These are phyloP conservation scores for Erebia ligea DNA, from an alignment of 2,888 invertebrate species.

Conservation along the genomic window DNA sequence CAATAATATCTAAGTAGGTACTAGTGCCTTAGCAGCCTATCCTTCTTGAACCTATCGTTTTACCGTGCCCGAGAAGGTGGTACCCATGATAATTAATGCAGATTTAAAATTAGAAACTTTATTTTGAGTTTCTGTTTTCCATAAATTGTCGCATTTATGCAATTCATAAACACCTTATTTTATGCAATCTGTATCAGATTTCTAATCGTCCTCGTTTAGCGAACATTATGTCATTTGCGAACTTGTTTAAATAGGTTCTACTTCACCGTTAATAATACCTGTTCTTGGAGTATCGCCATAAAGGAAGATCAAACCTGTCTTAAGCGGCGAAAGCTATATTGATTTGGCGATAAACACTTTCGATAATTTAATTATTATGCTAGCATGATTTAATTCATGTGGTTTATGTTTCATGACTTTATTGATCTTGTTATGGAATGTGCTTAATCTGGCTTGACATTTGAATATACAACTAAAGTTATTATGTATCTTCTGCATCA, in stretches of 20 bases:
- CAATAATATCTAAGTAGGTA: too few species aligned
- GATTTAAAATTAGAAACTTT: too few species aligned
- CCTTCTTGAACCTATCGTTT: too few species aligned
- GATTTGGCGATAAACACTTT: slow-evolving; percentile 14
- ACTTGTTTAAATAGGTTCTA: slow-evolving; percentile 21
- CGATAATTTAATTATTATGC: background rate
- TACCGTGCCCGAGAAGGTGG: too few species aligned
- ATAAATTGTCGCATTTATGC: background rate
- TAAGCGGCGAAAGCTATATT: slow-evolving; percentile 10
- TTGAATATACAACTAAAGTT: too few species aligned
- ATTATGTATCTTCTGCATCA: too few species aligned
- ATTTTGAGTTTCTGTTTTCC: background rate
- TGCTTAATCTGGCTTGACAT: background rate
- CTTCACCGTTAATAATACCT: background rate
- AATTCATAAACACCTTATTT: background rate
- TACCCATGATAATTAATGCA: too few species aligned
- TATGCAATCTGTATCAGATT: slow-evolving; percentile 14
- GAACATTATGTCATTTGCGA: slow-evolving; percentile 25
- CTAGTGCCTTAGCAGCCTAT: too few species aligned
- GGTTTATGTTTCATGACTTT: background rate
- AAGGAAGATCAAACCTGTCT: slow-evolving; percentile 9
- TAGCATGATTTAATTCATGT: slow-evolving; percentile 8
- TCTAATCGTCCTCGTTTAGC: slow-evolving; percentile 23
- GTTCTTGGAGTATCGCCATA: background rate
- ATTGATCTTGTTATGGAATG: background rate